Base-by-base conservation (phyloP, 2,888 invertebrate genomes). In the Malacosoma neustria region DNA sequence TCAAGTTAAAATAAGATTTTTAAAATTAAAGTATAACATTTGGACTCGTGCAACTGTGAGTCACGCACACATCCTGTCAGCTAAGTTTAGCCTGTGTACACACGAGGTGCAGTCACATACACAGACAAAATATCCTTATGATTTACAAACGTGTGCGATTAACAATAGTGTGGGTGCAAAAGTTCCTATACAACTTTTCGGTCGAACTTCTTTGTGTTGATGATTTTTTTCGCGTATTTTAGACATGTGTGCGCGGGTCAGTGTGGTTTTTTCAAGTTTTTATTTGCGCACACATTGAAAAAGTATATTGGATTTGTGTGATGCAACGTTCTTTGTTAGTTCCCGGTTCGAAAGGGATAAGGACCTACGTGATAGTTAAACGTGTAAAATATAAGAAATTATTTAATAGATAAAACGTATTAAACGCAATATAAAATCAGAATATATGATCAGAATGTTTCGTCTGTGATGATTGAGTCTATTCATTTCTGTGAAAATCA, bases 181-280 rank as follows among this genome's bases (percentile, higher is more conserved):
- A 84, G 82, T 84, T 82, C 65, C 63, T 79, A 77, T 74, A 72
- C 68, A 84, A 85, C 79, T 84, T 84, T 85, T 82, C 63, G 80
- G 82, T 73, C 66, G 76, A 80, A 71, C 79, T 82, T 85, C 82
- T 84, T 84, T 85, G 84, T 85, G 84, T 82, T 81, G 59, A 84
- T 85, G 81, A 84, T 84, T 85, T 85, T 85, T 85, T 85, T 76
- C 79, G 80, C 75, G 67, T 63, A 49, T 45, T 42, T 49, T 49
- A 40, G 43, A 54, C 47, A 37, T 61, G 75, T 80, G 81, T 82
- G 85, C 71, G 81, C 66, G 58, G 76, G 81, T 77, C 81, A 79
- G 76, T 73, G 61, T 69, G 72, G 72, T 79, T 84, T 84, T 85
- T 84, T 75, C 79, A 68, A 79, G 79, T 79, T 79, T 75, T 77